Base-by-base conservation (phyloP, 2,888 invertebrate genomes). In the Incurvaria masculella region DNA sequence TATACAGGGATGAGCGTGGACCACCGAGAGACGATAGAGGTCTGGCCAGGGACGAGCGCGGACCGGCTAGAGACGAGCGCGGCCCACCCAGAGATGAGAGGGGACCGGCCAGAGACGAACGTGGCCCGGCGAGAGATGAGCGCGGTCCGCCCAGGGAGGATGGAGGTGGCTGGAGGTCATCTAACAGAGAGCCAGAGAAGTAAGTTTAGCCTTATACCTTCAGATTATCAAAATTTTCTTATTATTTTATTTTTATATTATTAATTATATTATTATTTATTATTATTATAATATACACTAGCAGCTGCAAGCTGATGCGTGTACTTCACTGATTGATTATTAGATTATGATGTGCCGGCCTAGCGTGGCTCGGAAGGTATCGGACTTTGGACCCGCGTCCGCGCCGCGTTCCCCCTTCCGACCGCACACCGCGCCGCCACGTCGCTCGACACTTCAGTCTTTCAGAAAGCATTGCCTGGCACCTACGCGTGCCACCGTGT, bases 91-190 rank as follows among this genome's bases (percentile, higher is more conserved):
- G 33, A n/a, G 33, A 33, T 3, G 33, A 33, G 3, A 8, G 33
- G 3, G 19, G 11, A 17, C 45, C 45, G 4, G 16, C 47, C 10
- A 21, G 44, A 11, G 48, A 48, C 21, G 44, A 50, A 14, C 44
- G 50, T 23, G 48, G 45, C 2, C 46, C 46, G 54, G 26, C 53
- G 14, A 52, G 55, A 19, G 59, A 61, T 21, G 57, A 58, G 1
- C 49, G 56, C 11, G 44, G 44, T 5, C 50, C 53, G 4, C 55
- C 61, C 2, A 56, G 63, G 14, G 68, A 65, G n/a, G 62, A 61
- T 0, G 64, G 64, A 6, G 69, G 54, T n/a, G 72, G 72, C 72
- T 60, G 72, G 6, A 60, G 67, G 0, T 53, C 58, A 4, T 57
- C 57, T 44, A 53, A 41, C 2, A 56, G 60, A 1, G 65, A 68